A percentile compares a stretch with the other conserved stretches of the same genome.
These are phyloP conservation scores for Acholoe squamosa DNA, from an alignment of 2,888 invertebrate species.

Conservation along the genomic window DNA sequence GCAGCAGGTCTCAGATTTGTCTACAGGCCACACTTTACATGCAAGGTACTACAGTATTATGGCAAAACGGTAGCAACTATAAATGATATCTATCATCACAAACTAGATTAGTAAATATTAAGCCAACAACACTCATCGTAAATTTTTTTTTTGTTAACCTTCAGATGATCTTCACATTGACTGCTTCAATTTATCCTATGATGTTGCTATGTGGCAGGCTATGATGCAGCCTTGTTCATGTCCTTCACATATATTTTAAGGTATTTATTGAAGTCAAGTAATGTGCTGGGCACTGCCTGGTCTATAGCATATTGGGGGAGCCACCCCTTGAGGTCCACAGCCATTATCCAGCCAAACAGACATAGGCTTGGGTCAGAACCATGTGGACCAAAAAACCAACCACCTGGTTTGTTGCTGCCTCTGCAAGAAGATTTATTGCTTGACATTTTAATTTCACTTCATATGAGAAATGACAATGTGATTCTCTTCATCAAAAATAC, in stretches of 20 bases:
- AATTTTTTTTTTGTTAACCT: not conserved
- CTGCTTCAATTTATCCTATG: not conserved
- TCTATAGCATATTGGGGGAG: conserved; percentile 13
- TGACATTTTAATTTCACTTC: no score
- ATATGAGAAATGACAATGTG: no score
- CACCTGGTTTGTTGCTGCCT: not conserved
- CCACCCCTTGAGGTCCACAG: conserved; percentile 43
- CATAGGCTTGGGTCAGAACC: not conserved
- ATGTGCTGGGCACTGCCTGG: not conserved
- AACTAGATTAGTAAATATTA: no score
- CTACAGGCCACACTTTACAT: no score
- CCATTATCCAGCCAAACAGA: conserved; percentile 10
- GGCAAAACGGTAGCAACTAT: no score
- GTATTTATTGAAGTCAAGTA: conserved; percentile 12
- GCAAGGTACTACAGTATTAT: no score
- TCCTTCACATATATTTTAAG: not conserved
- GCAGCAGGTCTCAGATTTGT: no score
- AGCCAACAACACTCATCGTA: no score
- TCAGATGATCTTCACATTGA: not conserved
- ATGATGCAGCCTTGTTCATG: not conserved
- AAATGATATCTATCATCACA: no score
- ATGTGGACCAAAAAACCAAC: not conserved
- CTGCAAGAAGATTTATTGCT: not conserved
- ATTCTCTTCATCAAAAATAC: no score
- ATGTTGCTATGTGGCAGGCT: not conserved